Percentiles rank a stretch among this genome's conserved stretches.
Evolutionary conservation across 2,113 vertebrate species (phyloP).

Genomic region (Sinocyclocheilus rhinocerous): DNA sequence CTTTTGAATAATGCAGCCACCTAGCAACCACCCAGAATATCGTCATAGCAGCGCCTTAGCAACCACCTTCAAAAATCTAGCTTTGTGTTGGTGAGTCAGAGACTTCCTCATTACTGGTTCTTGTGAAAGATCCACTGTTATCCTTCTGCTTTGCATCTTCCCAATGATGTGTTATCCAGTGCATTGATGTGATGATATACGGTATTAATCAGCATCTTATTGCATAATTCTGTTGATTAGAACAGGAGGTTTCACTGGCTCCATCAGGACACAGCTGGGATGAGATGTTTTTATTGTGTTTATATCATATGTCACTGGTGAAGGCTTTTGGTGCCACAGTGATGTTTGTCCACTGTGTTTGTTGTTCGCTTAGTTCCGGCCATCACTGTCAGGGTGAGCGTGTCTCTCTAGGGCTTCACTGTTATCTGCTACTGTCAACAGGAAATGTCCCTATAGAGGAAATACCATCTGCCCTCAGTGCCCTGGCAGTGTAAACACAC

Average conservation of each 20-base stretch:
- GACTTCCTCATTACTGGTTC: not conserved
- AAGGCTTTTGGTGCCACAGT: not conserved
- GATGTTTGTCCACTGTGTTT: not conserved
- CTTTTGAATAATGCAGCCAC: not conserved
- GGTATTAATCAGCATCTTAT: not conserved
- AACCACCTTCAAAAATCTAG: not conserved
- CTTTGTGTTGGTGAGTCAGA: not conserved
- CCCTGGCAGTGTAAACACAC: slow-evolving; percentile 7
- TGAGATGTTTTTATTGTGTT: not conserved
- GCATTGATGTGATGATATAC: not conserved
- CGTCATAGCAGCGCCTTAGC: not conserved
- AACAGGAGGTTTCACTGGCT: not conserved
- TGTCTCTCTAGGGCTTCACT: slow-evolving; percentile 44
- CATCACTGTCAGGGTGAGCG: slow-evolving; percentile 33
- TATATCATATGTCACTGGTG: not conserved
- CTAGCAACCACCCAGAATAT: too few species aligned
- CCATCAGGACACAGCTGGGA: not conserved
- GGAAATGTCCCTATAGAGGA: slow-evolving; percentile 63
- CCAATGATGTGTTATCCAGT: not conserved
- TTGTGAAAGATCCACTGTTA: not conserved
- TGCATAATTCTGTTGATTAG: not conserved
- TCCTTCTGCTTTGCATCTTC: not conserved
- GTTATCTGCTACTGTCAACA: slow-evolving; percentile 60
- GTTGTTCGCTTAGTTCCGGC: slow-evolving; percentile 5
- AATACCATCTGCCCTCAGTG: slow-evolving; percentile 17